Base-by-base conservation (phyloP, 2,797 vertebrate species). In the Dipus sagitta region DNA sequence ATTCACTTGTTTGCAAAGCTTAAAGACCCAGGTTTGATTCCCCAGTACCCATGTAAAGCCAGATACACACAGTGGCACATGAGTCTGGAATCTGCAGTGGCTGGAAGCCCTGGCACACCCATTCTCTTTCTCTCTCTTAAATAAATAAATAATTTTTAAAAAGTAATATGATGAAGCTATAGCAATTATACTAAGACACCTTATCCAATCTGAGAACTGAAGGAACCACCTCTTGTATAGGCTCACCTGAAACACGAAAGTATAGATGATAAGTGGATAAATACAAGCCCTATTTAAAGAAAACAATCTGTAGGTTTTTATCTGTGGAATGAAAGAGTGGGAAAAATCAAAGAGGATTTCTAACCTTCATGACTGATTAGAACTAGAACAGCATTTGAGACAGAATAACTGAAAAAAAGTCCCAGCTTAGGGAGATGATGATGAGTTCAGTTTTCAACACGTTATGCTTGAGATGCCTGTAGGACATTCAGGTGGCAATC, bases 401-500 rank as follows among this genome's bases (percentile, higher is more conserved):
- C 34, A 78, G 42, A 72, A 68, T 71, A 87, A 62, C 24, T 81
- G 80, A 76, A 47, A 58, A 58, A 87, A 94, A 52, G 2, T 11
- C 65, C 20, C 0, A 0, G 70, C 74, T 88, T 82, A 79, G 82
- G 65, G 86, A 60, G 86, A 82, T 68, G 90, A 93, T n/a, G 70
- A 92, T 34, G 23, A 83, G 86, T 89, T 89, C 89, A 8, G 3
- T 38, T 85, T 81, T 78, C 86, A 94, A 95, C 92, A 94, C 81
- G 93, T 76, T 91, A 24, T 78, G 14, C 52, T 76, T 30, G 70
- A 80, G 78, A 83, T 96, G 93, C 86, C 84, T 91, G 68, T 52
- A 91, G 94, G 91, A 94, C 87, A 94, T 92, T 26, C 76, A 86
- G 71, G 78, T 94, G 94, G 90, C 32, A 70, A 67, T 71, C 54